Evolutionary conservation across 1,140 invertebrate species (phyloP), one percentile per base, ranked within the genome.

Genomic region (Meloidogyne exigua): DNA sequence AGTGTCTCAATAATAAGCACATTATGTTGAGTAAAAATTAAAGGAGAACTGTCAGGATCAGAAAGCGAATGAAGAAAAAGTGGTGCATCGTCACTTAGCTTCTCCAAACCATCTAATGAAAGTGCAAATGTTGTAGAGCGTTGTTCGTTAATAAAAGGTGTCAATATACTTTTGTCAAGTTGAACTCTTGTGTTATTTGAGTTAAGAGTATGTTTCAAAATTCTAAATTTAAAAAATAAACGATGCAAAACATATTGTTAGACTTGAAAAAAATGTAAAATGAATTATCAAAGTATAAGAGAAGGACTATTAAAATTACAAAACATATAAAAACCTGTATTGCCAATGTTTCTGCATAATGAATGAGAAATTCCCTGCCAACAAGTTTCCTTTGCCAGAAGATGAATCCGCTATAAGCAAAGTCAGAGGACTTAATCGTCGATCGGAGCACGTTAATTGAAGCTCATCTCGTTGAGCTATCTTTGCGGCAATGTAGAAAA

Each of bases 31-130:
- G 49, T 57, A 57, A 39, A 42, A 64, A 73, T 21, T 26, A 73
- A 25, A 23, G 72, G 72, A 13, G 72, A 73, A 32, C 57, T 64
- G 11, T 73, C 72, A 23, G 72, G 72, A 28, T 73, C 72, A 32
- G 72, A 23, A 12, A 73, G 65, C 23, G 42, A 57, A 26, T 73
- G 72, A 23, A 73, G 72, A 32, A 73, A 73, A 13, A 73, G 72
- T 13, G 72, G 72, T 15, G 57, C 42, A 25, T n/a, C 39, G 23
- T 65, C 72, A 9, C 57, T 42, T 23, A 73, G n/a, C 3, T 62
- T 62, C 13, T 73, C 57, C 25, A 73, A 64, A 2, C 57, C 49
- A 9, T 73, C 25, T 12, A 73, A 23, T 18, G 39, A 23, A 2
- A 73, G 23, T 21, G 26, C 66, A 68, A 68, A 68, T n/a, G 28